These are phyloP conservation scores for Telmatherina bonti DNA, from an alignment of 2,797 vertebrate species.

Conservation along the genomic window DNA sequence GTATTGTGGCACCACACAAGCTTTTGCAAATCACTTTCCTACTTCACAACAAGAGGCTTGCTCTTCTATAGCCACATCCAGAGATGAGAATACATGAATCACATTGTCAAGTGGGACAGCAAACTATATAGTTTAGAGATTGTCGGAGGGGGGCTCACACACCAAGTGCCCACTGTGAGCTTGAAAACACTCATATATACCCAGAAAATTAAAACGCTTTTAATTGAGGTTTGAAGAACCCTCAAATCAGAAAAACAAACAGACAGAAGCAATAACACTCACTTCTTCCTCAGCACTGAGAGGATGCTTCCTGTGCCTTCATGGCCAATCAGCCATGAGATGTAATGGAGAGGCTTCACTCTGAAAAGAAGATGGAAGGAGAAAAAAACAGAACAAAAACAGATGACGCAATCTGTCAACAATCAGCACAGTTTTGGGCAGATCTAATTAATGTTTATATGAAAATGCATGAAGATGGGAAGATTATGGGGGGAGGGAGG, in stretches of 20 bases:
- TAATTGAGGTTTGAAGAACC: constrained; percentile 72
- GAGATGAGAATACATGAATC: constrained; percentile 61
- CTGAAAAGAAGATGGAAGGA: constrained; percentile 72
- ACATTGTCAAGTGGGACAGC: constrained; percentile 50
- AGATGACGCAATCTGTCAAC: constrained; percentile 50
- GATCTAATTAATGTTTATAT: constrained; percentile 52
- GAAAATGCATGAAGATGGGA: constrained; percentile 25
- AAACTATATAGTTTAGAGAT: constrained; percentile 56
- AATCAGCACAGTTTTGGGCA: constrained; percentile 41
- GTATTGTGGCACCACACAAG: constrained; percentile 47
- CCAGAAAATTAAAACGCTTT: constrained; percentile 71
- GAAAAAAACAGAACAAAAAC: constrained; percentile 41
- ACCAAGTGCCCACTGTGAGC: constrained; percentile 34
- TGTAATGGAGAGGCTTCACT: constrained; percentile 97
- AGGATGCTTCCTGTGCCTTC: constrained; percentile 97
- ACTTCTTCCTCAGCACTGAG: constrained; percentile 94
- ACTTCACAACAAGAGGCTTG: constrained; percentile 66
- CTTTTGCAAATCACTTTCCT: constrained; percentile 60
- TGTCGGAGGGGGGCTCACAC: constrained; percentile 35
- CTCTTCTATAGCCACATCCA: constrained; percentile 50
- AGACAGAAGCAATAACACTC: constrained; percentile 73
- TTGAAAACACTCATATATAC: constrained; percentile 49
- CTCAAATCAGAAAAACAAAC: constrained; percentile 65
- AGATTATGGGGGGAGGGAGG: too few species aligned
- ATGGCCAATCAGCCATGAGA: constrained; percentile 97